A percentile compares a stretch with the other conserved stretches of the same genome.
phyloP scores from a whole-genome alignment of 2,797 vertebrate species.

The Catharus ustulatus region DNA sequence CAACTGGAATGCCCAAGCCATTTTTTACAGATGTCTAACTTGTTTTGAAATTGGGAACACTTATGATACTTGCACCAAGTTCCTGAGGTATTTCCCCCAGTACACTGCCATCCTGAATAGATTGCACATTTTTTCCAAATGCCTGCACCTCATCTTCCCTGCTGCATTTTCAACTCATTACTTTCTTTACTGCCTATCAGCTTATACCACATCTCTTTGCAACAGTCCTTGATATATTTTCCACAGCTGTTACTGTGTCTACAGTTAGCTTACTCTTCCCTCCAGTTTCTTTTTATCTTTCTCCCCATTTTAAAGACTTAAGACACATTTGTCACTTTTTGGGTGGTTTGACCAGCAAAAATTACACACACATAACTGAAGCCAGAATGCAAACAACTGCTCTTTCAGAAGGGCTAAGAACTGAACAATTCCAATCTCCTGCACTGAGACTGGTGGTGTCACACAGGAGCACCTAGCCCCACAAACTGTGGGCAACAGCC shows the following conservation, averaged over 20 bases:
- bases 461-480: background rate
- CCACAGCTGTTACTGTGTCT: background rate
- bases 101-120: background rate
- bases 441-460: background rate
- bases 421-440: background rate
- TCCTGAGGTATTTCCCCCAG: background rate
- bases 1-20: background rate
- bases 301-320: background rate
- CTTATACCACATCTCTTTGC: background rate
- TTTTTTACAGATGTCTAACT: background rate
- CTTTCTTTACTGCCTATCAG: background rate
- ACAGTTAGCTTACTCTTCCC: background rate
- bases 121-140: background rate
- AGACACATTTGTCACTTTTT: background rate
- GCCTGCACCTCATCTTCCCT: background rate
- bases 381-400: background rate
- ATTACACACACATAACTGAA: background rate
- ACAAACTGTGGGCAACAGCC: background rate
- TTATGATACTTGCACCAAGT: background rate
- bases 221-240: background rate
- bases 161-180: background rate
- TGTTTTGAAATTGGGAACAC: background rate
- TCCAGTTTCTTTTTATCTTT: background rate
- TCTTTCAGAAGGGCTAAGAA: background rate
- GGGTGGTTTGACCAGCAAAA: background rate